phyloP scores from a whole-genome alignment of 2,113 vertebrate genomes.

The Catharus bicknelli region DNA sequence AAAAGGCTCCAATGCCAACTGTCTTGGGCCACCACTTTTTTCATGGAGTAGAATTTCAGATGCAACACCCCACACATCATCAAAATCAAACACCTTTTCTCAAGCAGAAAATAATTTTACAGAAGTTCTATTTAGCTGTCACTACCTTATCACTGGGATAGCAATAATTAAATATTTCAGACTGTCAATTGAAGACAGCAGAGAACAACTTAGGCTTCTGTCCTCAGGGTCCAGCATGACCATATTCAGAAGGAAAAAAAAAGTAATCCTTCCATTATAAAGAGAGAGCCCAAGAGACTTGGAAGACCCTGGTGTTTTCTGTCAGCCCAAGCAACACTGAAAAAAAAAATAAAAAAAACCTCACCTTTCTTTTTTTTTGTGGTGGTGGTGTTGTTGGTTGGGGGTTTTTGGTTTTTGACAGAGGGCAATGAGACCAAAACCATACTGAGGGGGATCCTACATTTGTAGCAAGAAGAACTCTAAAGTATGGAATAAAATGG shows the following conservation, averaged over 20 bases:
- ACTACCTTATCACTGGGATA: background rate
- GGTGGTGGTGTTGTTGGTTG: background rate
- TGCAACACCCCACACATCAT: fast-evolving
- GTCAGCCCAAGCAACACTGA: background rate
- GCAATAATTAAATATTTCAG: background rate
- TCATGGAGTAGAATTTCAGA: background rate
- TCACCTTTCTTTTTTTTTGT: background rate
- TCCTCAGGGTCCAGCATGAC: background rate
- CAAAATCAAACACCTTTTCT: background rate
- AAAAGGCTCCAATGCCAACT: background rate
- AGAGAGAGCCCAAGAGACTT: background rate
- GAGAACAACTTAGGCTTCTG: background rate
- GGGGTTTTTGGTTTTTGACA: background rate
- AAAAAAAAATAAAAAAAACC: background rate
- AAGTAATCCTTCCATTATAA: background rate
- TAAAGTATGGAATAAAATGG: background rate
- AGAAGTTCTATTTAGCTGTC: background rate
- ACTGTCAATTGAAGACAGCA: background rate
- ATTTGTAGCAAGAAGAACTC: background rate
- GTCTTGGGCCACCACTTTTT: background rate
- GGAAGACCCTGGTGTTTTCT: background rate
- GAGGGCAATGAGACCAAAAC: background rate
- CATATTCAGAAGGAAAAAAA: background rate
- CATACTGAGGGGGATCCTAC: background rate
- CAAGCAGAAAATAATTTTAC: background rate